Base-by-base conservation (phyloP, 2,113 vertebrate genomes). In the Nannospalax galili region DNA sequence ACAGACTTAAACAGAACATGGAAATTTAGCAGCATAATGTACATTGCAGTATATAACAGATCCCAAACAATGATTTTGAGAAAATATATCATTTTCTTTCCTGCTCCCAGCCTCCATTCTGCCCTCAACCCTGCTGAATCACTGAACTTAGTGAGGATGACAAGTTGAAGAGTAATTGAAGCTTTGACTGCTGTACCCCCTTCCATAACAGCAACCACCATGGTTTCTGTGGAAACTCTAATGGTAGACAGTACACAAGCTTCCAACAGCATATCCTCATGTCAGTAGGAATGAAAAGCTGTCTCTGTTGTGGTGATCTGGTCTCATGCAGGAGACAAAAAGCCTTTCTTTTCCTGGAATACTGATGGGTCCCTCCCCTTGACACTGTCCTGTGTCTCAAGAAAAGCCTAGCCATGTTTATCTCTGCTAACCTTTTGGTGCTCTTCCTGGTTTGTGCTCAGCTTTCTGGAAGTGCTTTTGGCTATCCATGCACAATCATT, bases 361-460 rank as follows among this genome's bases (percentile, higher is more conserved):
- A 79, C 30, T 14, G 20, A 15, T 60, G 26, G 30, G 2, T 48
- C 22, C 92, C 37, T 70, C 35, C 32, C 37, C 12, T 4, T 20
- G n/a, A 24, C 4, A 11, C 24, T 74, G 20, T 64, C 37, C 52
- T 69, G 10, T 17, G 78, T 32, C 20, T 42, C 30, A 42, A 56
- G 5, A 32, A 2, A 28, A 17, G 32, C 69, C 37, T 4, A 4
- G 7, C 7, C 9, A 0, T 8, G 3, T 35, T 19, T 32, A 17
- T 60, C 37, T 87, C 30, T 20, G 1, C 77, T 56, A 12, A 20
- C 15, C 40, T 84, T 84, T 87, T 95, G 37, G 3, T 19, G 17
- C 37, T 52, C 17, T 11, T 56, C 22, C 40, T 37, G 45, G 72
- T 24, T 37, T 3, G 24, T 16, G 24, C 28, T 40, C 20, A 62